phyloP scores from a whole-genome alignment of 2,113 vertebrate genomes.

The Paradoxurus hermaphroditus region DNA sequence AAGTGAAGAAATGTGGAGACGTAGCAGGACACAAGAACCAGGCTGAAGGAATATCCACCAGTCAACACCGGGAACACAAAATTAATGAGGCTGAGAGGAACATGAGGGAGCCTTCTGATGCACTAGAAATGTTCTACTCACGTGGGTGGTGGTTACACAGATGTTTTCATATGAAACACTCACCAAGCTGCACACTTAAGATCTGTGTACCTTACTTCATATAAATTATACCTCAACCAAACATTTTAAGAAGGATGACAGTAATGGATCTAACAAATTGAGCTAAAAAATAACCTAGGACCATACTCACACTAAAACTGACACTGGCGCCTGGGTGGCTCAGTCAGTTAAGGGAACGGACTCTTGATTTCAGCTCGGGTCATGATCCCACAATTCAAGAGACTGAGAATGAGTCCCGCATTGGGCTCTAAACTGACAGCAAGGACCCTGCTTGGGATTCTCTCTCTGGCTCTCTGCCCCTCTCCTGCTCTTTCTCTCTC shows the following conservation, averaged over 20 bases:
- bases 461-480: no score
- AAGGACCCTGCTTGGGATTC: no score
- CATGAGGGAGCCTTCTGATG: not conserved
- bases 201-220: not conserved
- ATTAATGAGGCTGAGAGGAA: not conserved
- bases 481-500: no score
- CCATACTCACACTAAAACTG: not conserved
- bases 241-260: not conserved
- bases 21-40: not conserved
- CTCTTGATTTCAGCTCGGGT: no score
- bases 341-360: no score
- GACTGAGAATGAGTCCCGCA: no score
- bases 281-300: slow-evolving; percentile 1
- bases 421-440: no score
- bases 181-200: not conserved
- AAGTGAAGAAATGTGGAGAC: not conserved
- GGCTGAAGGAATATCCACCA: not conserved
- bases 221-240: slow-evolving; percentile 9
- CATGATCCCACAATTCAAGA: no score
- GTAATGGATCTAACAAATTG: slow-evolving; percentile 2
- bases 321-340: no score
- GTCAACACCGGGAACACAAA: not conserved
- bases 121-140: not conserved
- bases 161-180: not conserved
- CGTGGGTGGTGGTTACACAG: not conserved